Evolutionary conservation across 2,113 vertebrate species (phyloP), one percentile per base, ranked within the genome.

Genomic region (Spilogale gracilis): DNA sequence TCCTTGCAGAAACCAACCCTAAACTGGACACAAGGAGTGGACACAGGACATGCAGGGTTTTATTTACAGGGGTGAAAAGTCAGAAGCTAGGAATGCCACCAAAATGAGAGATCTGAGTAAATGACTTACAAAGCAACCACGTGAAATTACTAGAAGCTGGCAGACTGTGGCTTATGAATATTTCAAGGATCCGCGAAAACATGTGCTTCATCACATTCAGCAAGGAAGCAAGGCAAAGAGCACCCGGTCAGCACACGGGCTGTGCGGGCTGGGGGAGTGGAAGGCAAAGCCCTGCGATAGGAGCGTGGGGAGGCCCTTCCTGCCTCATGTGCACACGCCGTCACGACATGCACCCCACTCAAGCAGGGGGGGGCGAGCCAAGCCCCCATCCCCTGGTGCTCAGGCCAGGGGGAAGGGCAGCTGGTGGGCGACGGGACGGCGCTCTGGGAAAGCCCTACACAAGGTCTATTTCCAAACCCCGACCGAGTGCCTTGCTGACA

Each of bases 301-400:
- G 6, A 11, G 9, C 43, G 2, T 32, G 48, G 32, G 0, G 16
- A 65, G 21, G 6, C 2, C 0, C 38, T 23, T 25, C 38, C 52
- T 27, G 3, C 9, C 60, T 50, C 7, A 0, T 0, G 0, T 10
- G 2, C 1, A 5, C 0, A 1, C 2, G 5, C 3, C 2, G 4
- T 9, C 32, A n/a, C 18, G 21, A 21, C 4, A 4, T 0, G 27
- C 1, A 10, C 27, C 27, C 18, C 9, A 10, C 65, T 9, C 3
- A 9, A 63, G 13, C 54, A 16, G 5, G 3, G 3, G 11, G 63
- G 21, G 25, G 65, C 13, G 9, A 2, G 0, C 6, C 11, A 88
- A 60, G 18, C 56, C 45, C 65, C 12, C 13, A 6, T 2, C 43
- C 65, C 78, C 11, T 2, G 7, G 65, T 30, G 76, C 2, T 48